These are phyloP conservation scores for Poeciliopsis presidionis DNA, from an alignment of 2,797 vertebrate genomes.

Conservation along the genomic window DNA sequence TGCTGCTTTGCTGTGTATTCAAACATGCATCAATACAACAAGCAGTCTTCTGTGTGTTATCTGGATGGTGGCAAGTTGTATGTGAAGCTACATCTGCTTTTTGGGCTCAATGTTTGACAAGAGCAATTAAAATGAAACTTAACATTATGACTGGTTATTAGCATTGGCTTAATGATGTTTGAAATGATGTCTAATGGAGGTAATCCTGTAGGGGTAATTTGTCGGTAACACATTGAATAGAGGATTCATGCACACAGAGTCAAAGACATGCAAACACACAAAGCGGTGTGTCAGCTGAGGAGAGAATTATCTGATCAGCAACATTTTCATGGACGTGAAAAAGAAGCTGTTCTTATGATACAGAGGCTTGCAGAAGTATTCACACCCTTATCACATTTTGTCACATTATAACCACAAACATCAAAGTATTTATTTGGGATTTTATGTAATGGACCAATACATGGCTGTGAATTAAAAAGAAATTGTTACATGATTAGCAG, in stretches of 20 bases:
- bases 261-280: slow-evolving; percentile 33
- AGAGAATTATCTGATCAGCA: not conserved
- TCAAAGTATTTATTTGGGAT: not conserved
- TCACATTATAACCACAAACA: not conserved
- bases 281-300: not conserved
- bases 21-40: slow-evolving; percentile 45
- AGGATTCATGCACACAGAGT: slow-evolving; percentile 29
- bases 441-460: not conserved
- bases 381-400: not conserved
- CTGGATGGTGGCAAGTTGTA: slow-evolving; percentile 23
- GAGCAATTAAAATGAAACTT: slow-evolving; percentile 6
- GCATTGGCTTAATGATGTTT: slow-evolving; percentile 21
- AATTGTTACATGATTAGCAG: not conserved
- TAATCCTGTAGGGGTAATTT: slow-evolving; percentile 13
- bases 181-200: slow-evolving; percentile 14
- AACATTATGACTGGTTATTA: not conserved
- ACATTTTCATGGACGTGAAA: slow-evolving; percentile 1
- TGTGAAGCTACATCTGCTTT: slow-evolving; percentile 4
- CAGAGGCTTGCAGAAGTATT: not conserved
- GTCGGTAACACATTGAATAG: slow-evolving; percentile 6
- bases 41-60: slow-evolving; percentile 2
- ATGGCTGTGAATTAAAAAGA: not conserved
- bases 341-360: not conserved
- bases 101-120: not conserved
- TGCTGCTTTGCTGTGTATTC: slow-evolving; percentile 35